Base-by-base conservation (phyloP, 2,888 invertebrate genomes). In the Rhingia rostrata region DNA sequence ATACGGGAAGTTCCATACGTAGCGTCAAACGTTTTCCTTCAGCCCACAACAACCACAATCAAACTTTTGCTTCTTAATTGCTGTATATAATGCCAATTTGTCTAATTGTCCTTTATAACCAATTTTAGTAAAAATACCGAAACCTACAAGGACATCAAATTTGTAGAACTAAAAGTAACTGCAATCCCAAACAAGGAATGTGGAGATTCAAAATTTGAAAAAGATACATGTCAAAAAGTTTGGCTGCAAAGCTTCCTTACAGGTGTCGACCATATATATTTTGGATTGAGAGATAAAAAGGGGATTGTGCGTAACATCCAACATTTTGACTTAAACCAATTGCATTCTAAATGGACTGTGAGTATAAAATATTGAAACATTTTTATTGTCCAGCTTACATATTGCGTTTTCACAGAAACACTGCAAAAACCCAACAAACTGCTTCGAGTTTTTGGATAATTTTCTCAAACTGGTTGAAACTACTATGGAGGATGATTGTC, bases 201-300 rank as follows among this genome's bases (percentile, higher is more conserved):
- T 88, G 2, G 2, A 10, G 4, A 9, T 49, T 4, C 9, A 1
- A 56, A 94, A 91, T 89, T 94, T 95, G 87, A 90, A 89, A 85
- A 92, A 88, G 90, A 90, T 91, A 93, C 94, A 88, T 88, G 91
- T 3, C 81, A 92, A 10, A 95, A 94, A 88, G 96, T 95, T 95
- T 96, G 96, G 96, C 93, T 94, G 60, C 96, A 96, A 89, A 94
- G 95, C 73, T 95, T 94, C 89, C 92, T 96, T 39, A 94, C 93
- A 41, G 95, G 95, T 6, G 93, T 96, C 51, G 92, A 94, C 22
- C 92, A 92, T 82, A 92, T 96, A 78, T 88, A 95, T 4, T 94
- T 94, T 91, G 96, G 96, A 6, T 94, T 94, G 86, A 92, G 96
- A 87, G 93, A 95, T 90, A 93, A 94, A 88, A 88, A 92, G 87